Conservation (phyloP, 2,888 invertebrate genomes). For the Micropterix aruncella region DNA sequence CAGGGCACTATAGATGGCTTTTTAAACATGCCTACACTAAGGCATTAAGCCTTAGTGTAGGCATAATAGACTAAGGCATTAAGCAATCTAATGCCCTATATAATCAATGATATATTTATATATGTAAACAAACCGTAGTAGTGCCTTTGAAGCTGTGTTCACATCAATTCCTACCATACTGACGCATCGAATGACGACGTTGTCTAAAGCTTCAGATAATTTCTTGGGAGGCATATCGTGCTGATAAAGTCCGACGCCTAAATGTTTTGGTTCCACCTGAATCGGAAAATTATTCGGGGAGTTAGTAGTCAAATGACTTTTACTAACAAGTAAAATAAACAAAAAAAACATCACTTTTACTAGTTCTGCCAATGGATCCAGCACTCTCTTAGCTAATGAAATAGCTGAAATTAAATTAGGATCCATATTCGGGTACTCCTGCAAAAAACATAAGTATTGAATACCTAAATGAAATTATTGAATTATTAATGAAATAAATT, state of each 20-base stretch:
- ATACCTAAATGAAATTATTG: neutral
- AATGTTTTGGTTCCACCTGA: slow-evolving; percentile 74
- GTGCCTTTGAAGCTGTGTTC: slow-evolving; percentile 71
- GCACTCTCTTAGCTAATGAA: slow-evolving; percentile 74
- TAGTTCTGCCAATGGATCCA: slow-evolving; percentile 83
- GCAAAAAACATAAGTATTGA: slow-evolving; percentile 11
- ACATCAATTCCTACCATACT: slow-evolving; percentile 89
- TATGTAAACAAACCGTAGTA: too few species aligned
- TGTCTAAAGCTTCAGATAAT: slow-evolving; percentile 57
- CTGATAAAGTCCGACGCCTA: slow-evolving; percentile 94
- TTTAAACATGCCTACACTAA: too few species aligned
- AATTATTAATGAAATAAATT: slow-evolving; percentile 1
- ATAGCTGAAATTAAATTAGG: slow-evolving; percentile 61
- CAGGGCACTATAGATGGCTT: too few species aligned
- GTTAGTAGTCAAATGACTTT: too few species aligned
- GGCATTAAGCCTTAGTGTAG: too few species aligned
- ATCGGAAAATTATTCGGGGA: too few species aligned
- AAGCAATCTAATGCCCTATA: too few species aligned
- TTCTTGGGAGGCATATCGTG: slow-evolving; percentile 76
- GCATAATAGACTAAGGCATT: too few species aligned
- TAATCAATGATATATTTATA: too few species aligned
- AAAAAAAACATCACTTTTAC: too few species aligned
- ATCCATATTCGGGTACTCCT: slow-evolving; percentile 75
- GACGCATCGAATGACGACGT: slow-evolving; percentile 79
- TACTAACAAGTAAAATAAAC: too few species aligned